Conservation (phyloP, 2,113 vertebrate genomes). For the Anarhynchus alexandrinus region DNA sequence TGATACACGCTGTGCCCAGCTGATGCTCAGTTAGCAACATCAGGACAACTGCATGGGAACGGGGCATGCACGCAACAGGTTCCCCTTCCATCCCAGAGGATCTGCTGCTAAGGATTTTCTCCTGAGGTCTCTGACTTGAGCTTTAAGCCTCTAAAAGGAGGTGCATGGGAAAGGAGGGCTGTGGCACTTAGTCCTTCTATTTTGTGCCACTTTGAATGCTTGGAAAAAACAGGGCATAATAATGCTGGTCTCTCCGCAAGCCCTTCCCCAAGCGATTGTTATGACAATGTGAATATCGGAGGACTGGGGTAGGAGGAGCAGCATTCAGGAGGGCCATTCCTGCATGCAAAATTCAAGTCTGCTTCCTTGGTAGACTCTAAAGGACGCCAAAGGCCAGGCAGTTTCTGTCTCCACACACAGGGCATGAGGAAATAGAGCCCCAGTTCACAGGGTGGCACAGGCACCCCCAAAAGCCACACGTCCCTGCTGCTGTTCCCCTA, state of each 20-base stretch:
- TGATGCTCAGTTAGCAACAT: neutral
- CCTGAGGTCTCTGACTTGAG: neutral
- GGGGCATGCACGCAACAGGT: too few species aligned
- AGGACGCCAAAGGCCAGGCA: neutral
- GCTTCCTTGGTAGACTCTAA: neutral
- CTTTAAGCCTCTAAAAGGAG: neutral
- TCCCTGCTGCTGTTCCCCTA: neutral
- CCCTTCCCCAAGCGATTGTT: neutral
- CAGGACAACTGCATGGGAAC: neutral
- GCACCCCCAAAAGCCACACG: neutral
- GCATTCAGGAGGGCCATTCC: neutral
- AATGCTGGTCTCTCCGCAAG: neutral
- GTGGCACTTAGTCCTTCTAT: neutral
- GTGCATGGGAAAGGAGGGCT: neutral
- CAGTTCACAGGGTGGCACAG: neutral
- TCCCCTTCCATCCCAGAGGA: neutral
- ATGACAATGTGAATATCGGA: neutral
- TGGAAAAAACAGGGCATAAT: neutral
- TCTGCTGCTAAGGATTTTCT: neutral
- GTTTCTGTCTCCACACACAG: neutral
- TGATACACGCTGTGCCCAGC: accelerated
- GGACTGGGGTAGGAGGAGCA: neutral
- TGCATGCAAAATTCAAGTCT: neutral
- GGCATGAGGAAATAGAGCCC: neutral
- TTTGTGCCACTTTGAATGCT: neutral